phyloP scores from a whole-genome alignment of 2,888 invertebrate species.

The Monopis laevigella region DNA sequence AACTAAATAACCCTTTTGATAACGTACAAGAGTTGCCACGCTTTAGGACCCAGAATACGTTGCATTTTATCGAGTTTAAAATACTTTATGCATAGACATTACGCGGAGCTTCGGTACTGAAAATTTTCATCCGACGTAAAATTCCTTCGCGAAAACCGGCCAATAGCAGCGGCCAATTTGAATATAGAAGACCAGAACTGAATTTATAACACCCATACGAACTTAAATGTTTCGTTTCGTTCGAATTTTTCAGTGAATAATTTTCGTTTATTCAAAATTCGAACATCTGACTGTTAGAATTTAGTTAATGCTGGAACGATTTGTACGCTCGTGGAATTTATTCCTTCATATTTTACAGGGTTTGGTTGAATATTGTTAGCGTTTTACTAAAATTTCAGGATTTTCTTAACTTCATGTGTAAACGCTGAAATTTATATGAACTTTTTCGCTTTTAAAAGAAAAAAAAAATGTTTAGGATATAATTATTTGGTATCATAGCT shows the following conservation, averaged over 20 bases:
- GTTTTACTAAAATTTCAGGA: too few relatives aligned
- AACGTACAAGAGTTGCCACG: constrained; percentile 25
- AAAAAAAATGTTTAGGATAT: too few relatives aligned
- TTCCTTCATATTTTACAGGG: constrained; percentile 8
- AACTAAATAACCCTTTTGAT: constrained; percentile 43
- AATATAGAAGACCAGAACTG: constrained; percentile 59
- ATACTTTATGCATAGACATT: constrained; percentile 66
- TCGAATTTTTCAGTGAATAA: constrained; percentile 23
- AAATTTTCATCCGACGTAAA: constrained; percentile 38
- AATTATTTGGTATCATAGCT: too few relatives aligned
- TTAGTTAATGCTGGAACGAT: constrained; percentile 11
- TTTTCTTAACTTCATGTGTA: too few relatives aligned
- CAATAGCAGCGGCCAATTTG: constrained; percentile 59
- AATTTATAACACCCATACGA: constrained; percentile 59
- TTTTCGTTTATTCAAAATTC: constrained; percentile 16
- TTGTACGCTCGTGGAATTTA: constrained; percentile 11
- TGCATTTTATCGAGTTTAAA: constrained; percentile 64
- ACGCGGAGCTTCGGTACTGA: constrained; percentile 30
- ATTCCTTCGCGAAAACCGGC: constrained; percentile 30
- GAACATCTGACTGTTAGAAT: constrained; percentile 13
- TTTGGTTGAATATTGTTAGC: constrained; percentile 1
- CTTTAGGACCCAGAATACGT: constrained; percentile 35
- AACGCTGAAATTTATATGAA: too few relatives aligned
- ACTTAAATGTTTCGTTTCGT: constrained; percentile 39
- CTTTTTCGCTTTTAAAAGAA: too few relatives aligned